These are phyloP conservation scores for Atherinosoma microstoma DNA, from an alignment of 2,797 vertebrate species.

Conservation along the genomic window DNA sequence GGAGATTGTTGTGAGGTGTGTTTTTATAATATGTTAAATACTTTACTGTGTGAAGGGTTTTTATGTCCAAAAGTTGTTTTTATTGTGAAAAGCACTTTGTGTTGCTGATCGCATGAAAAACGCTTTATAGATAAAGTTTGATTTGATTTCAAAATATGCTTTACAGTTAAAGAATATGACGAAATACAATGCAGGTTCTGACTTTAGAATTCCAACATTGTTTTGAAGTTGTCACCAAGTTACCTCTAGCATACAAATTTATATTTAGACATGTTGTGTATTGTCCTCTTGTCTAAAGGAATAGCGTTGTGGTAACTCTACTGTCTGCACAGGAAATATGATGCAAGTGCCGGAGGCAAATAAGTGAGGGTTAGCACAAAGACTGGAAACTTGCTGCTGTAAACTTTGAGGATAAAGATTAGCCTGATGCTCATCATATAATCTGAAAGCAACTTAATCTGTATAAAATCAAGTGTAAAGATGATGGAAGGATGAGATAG, in stretches of 20 bases:
- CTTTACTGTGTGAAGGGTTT: too few species aligned
- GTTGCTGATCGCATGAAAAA: too few species aligned
- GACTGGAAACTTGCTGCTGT: neutral
- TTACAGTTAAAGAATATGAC: too few species aligned
- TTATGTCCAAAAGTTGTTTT: too few species aligned
- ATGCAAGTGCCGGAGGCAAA: neutral
- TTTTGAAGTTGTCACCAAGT: neutral
- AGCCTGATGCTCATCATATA: neutral
- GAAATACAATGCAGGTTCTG: too few species aligned
- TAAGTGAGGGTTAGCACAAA: neutral
- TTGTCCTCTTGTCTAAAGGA: neutral
- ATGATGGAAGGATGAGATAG: neutral
- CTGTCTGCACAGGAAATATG: neutral
- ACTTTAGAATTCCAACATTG: neutral
- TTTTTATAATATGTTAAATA: too few species aligned
- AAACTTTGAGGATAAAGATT: neutral
- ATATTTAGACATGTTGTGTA: neutral
- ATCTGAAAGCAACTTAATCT: neutral
- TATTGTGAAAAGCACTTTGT: too few species aligned
- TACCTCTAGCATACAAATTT: neutral
- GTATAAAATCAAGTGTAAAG: neutral
- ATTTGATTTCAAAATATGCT: too few species aligned
- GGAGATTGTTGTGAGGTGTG: too few species aligned
- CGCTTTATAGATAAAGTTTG: too few species aligned
- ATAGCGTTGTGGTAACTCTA: neutral